A percentile compares a stretch with the other conserved stretches of the same genome.
These are phyloP conservation scores for Pterostichus niger DNA, from an alignment of 2,888 invertebrate species.

Conservation along the genomic window DNA sequence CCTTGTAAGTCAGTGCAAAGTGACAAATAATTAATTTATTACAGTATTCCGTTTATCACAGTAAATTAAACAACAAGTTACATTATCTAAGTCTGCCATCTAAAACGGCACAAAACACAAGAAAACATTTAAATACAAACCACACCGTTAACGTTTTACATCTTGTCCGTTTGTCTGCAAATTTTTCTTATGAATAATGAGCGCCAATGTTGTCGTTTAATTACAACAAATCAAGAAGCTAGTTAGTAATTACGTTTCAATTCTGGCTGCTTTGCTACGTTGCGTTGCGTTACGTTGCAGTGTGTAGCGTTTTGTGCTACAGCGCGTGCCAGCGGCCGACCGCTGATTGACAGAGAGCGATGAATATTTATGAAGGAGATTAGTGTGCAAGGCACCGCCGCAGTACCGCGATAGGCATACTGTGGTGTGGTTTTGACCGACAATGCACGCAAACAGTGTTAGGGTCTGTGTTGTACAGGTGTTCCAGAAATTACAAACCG, in stretches of 20 bases:
- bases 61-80: constrained; percentile 43
- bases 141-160: constrained; percentile 19
- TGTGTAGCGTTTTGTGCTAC: not conserved
- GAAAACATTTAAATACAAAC: constrained; percentile 23
- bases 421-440: not conserved
- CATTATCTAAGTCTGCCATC: constrained; percentile 29
- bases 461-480: not conserved
- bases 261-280: not conserved
- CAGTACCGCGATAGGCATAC: constrained; percentile 5
- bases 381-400: constrained; percentile 1
- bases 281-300: constrained; percentile 1
- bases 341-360: constrained; percentile 33
- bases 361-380: constrained; percentile 40
- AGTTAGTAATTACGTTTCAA: constrained; percentile 46
- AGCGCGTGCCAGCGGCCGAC: constrained; percentile 19
- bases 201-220: constrained; percentile 17
- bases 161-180: constrained; percentile 1
- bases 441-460: not conserved
- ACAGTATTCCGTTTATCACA: constrained; percentile 37
- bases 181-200: constrained; percentile 27
- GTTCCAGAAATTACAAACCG: not conserved
- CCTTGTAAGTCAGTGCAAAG: constrained; percentile 3
- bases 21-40: constrained; percentile 26
- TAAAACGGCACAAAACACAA: constrained; percentile 3
- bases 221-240: constrained; percentile 43